Evolutionary conservation across 2,797 vertebrate genomes (phyloP).

Genomic region (Furcifer pardalis): DNA sequence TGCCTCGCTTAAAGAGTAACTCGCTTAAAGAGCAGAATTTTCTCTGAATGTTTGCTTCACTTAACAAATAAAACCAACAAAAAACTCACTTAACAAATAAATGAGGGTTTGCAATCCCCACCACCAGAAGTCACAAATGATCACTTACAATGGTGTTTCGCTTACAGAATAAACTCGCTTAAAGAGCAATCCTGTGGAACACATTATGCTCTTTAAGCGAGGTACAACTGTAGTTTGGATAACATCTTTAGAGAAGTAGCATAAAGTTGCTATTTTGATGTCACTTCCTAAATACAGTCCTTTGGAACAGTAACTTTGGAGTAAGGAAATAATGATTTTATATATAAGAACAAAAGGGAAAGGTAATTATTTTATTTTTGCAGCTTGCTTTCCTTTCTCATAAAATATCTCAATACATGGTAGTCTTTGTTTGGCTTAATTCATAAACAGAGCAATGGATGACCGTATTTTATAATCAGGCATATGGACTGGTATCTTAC

Average conservation of each 20-base stretch:
- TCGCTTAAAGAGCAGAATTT: no score
- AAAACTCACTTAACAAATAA: no score
- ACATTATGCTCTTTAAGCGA: no score
- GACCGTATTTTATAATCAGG: not conserved
- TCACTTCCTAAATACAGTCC: not conserved
- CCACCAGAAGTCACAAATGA: no score
- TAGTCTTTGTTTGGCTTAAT: rapidly evolving
- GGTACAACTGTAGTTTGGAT: no score
- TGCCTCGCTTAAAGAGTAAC: no score
- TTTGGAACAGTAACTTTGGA: not conserved
- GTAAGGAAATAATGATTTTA: not conserved
- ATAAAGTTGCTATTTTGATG: rapidly evolving
- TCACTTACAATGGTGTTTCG: no score
- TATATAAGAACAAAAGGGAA: not conserved
- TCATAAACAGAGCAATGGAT: rapidly evolving
- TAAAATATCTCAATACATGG: not conserved
- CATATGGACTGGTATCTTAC: rapidly evolving
- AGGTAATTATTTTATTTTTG: not conserved
- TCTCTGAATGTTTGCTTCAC: no score
- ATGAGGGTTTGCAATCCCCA: no score
- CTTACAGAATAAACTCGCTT: no score
- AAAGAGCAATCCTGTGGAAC: no score
- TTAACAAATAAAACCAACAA: no score
- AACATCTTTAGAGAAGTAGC: not conserved
- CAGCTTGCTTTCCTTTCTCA: not conserved